phyloP scores from a whole-genome alignment of 2,113 vertebrate genomes.

The Sciurus niger region DNA sequence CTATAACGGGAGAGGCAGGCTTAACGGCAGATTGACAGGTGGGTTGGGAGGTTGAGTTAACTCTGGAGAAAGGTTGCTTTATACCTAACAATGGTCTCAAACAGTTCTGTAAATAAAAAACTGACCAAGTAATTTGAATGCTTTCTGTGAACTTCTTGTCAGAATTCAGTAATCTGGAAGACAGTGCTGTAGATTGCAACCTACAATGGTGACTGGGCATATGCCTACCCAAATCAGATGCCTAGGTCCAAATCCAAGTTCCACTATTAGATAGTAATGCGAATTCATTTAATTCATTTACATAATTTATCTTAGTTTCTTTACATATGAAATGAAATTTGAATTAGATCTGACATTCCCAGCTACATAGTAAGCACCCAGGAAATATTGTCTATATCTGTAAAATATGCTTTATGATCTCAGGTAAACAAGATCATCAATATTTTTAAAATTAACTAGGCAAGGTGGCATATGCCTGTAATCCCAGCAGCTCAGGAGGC shows the following conservation, averaged over 20 bases:
- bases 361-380: not conserved
- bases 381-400: not conserved
- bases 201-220: not conserved
- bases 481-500: too few species aligned
- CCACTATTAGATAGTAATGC: rapidly evolving
- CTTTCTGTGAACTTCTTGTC: not conserved
- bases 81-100: too few species aligned
- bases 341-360: not conserved
- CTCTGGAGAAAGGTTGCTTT: too few species aligned
- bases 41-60: too few species aligned
- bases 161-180: not conserved
- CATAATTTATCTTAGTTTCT: not conserved
- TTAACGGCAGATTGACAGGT: too few species aligned
- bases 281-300: not conserved
- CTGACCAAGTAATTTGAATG: not conserved
- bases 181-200: not conserved
- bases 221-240: not conserved
- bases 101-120: not conserved
- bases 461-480: too few species aligned
- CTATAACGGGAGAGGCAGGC: too few species aligned
- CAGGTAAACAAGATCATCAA: not conserved
- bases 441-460: not conserved
- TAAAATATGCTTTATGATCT: not conserved
- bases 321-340: not conserved
- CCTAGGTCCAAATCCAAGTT: rapidly evolving